Percentiles rank a stretch among this genome's conserved stretches.
Conservation (phyloP, 2,113 vertebrate genomes). For the Oncorhynchus gorbuscha region DNA sequence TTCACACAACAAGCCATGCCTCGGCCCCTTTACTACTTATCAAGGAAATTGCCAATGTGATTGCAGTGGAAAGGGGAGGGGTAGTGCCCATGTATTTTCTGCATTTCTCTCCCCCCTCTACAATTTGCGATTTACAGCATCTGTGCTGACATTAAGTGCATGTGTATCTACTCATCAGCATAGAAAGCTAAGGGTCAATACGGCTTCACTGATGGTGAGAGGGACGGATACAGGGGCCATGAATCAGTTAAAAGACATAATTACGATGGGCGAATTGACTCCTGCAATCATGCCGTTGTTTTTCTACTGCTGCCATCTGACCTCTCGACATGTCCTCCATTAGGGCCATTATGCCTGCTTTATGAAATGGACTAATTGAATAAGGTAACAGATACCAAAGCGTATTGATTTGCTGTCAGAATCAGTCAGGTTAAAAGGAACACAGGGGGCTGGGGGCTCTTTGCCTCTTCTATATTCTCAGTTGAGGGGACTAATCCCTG, state of each 20-base stretch:
- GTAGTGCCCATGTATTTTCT: neutral
- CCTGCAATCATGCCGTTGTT: neutral
- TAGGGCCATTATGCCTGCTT: slow-evolving; percentile 43
- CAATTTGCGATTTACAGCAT: slow-evolving; percentile 2
- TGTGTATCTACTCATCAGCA: neutral
- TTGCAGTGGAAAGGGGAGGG: slow-evolving; percentile 19
- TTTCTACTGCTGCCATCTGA: slow-evolving; percentile 7
- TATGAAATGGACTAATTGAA: slow-evolving; percentile 64
- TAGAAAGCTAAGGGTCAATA: neutral
- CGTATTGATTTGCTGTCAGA: slow-evolving; percentile 57
- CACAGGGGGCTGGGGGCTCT: slow-evolving; percentile 13
- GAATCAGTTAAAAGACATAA: neutral
- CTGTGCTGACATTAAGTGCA: neutral
- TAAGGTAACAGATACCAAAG: slow-evolving; percentile 46
- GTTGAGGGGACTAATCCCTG: slow-evolving; percentile 28
- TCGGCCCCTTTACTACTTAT: too few relatives aligned
- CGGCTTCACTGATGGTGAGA: neutral
- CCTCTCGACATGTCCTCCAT: slow-evolving; percentile 22
- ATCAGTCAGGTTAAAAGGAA: slow-evolving; percentile 46
- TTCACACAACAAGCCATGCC: too few relatives aligned
- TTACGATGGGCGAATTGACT: neutral
- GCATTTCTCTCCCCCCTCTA: too few relatives aligned
- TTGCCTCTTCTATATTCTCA: neutral
- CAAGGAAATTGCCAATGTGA: slow-evolving; percentile 16
- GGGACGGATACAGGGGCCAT: neutral